Evolutionary conservation across 2,888 invertebrate species (phyloP), one percentile per base, ranked within the genome.

Genomic region (Zonitis immaculata): DNA sequence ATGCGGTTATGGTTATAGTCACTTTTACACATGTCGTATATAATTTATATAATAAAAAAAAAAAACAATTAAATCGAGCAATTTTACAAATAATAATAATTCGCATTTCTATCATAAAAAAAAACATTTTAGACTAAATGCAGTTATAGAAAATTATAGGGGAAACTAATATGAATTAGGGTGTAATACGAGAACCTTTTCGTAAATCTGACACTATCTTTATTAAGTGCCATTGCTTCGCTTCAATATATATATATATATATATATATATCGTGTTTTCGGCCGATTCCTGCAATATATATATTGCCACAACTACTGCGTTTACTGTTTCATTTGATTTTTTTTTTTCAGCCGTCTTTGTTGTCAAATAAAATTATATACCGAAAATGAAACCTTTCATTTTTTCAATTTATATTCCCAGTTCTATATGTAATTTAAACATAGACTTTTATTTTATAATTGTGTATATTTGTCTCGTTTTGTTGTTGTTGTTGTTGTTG

Each of bases 1-100:
- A 69, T 67, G 69, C 58, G 66, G 65, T 63, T 65, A 66, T 67
- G n/a, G n/a, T n/a, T n/a, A n/a, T n/a, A n/a, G n/a, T 66, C 68
- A 63, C 68, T 62, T 62, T 9, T 18, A 8, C 67, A 66, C 66
- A 67, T 68, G 67, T 22, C 22, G 22, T 61, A 64, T n/a, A n/a
- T n/a, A n/a, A n/a, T n/a, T n/a, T n/a, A n/a, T n/a, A n/a, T n/a
- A n/a, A n/a, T n/a, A n/a, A n/a, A n/a, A n/a, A n/a, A n/a, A n/a
- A n/a, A n/a, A n/a, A n/a, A n/a, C 20, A 27, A 27, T 45, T 46
- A 30, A 4, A 32, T 14, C 4, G 18, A 39, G 5, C 22, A 22
- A 22, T 22, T 22, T 22, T 22, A 22, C 3, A 22, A 22, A n/a
- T n/a, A n/a, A n/a, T n/a, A 22, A 22, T 22, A 22, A 27, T n/a